Base-by-base conservation (phyloP, 2,797 vertebrate species). In the Myotis findleyi region DNA sequence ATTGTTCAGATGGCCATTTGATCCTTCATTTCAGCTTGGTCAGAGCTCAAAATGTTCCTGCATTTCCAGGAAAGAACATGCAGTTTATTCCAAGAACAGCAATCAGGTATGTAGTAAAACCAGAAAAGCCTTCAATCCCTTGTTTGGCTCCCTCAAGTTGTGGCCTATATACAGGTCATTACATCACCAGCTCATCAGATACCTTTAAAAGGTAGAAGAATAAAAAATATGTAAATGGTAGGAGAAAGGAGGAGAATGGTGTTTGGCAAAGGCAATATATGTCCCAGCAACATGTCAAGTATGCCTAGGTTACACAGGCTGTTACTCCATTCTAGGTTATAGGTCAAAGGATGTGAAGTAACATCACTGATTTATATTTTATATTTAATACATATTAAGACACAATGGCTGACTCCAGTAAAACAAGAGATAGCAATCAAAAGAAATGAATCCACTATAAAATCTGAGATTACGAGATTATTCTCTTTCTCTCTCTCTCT, bases 81-180 rank as follows among this genome's bases (percentile, higher is more conserved):
- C 36, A 73, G 3, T 41, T 84, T 38, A 87, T 44, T 92, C 27
- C 5, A 87, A 95, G 49, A 93, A 95, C 77, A 91, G 92, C 44
- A 88, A 95, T 93, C 47, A 93, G 53, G 62, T 90, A 17, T n/a
- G 33, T 11, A 94, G 80, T 87, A 89, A 96, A 96, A 89, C n/a
- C 1, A 20, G 38, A 33, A 86, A 87, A 86, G n/a, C 20, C 27
- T 68, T 76, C 44, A 86, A 38, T 41, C 86, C 20, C 57, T 36
- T 10, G 30, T 53, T 82, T 25, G 36, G 14, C 72, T 68, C 49
- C 51, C 30, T 79, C 36, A 57, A 90, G n/a, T 75, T 73, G 64
- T 75, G 9, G 20, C 57, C 30, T 27, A 57, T 87, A 84, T 83
- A 93, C 14, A 72, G 27, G 62, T 72, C 88, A 87, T 66, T 49